Evolutionary conservation across 1,140 invertebrate species (phyloP).

Genomic region (Drosophila miranda): DNA sequence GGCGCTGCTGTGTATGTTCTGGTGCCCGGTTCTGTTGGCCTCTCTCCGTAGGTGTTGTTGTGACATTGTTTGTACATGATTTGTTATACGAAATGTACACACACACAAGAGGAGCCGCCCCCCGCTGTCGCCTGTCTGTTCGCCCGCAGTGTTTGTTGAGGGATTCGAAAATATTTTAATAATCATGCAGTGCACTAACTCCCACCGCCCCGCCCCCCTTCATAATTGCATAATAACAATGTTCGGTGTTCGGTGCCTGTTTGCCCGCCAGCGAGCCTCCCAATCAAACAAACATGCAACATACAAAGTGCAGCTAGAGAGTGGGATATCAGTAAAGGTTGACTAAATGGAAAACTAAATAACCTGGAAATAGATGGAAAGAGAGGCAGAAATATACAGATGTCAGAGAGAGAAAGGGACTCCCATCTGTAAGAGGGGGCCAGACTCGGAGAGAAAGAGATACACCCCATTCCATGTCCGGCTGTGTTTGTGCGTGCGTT

Average conservation of each 20-base stretch:
- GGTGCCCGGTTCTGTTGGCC: background rate
- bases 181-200: conserved; percentile 75
- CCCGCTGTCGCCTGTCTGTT: conserved; percentile 1
- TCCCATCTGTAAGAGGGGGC: background rate
- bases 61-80: conserved; percentile 75
- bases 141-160: conserved; percentile 10
- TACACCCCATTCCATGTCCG: conserved; percentile 1
- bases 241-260: conserved; percentile 32
- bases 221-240: conserved; percentile 77
- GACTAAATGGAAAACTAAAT: no score
- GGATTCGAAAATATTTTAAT: conserved; percentile 69
- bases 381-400: no score
- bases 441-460: conserved; percentile 7
- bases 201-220: conserved; percentile 31
- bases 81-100: conserved; percentile 64
- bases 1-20: conserved; percentile 1
- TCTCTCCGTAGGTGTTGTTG: conserved; percentile 46
- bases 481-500: conserved; percentile 17
- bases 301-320: background rate
- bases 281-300: conserved; percentile 47
- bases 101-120: background rate
- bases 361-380: no score
- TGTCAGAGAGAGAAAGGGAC: no score
- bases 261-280: conserved; percentile 33
- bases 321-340: no score